These are phyloP conservation scores for Harpegnathos saltator DNA, from an alignment of 1,140 invertebrate species.

Conservation along the genomic window DNA sequence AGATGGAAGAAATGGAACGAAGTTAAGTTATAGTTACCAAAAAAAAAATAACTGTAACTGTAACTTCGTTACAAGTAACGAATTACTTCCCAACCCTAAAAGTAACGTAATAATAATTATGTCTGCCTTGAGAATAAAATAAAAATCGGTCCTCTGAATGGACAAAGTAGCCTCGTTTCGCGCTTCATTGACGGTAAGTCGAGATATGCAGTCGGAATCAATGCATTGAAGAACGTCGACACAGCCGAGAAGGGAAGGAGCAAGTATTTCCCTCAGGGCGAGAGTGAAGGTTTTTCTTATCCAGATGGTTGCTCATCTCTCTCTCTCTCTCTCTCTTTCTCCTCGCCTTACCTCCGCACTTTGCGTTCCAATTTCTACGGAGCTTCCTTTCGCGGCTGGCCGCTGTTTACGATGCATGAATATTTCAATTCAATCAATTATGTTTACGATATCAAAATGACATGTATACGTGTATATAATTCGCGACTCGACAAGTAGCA, in stretches of 20 bases:
- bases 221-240: slow-evolving; percentile 42
- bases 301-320: slow-evolving; percentile 27
- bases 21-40: too few relatives aligned
- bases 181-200: slow-evolving; percentile 36
- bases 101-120: slow-evolving; percentile 24
- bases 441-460: not conserved
- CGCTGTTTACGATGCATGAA: slow-evolving; percentile 11
- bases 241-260: slow-evolving; percentile 12
- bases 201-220: slow-evolving; percentile 34
- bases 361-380: slow-evolving; percentile 3
- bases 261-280: slow-evolving; percentile 4
- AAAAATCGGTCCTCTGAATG: not conserved
- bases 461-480: not conserved
- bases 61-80: too few relatives aligned
- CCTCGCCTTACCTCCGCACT: not conserved
- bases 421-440: slow-evolving; percentile 27
- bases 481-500: not conserved
- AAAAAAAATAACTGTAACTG: too few relatives aligned
- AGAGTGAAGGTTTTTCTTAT: slow-evolving; percentile 29
- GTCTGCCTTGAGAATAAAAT: not conserved
- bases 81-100: too few relatives aligned
- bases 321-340: not conserved
- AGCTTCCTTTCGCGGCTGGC: not conserved
- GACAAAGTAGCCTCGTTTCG: slow-evolving; percentile 15
- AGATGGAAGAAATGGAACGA: too few relatives aligned